Evolutionary conservation across 2,888 invertebrate genomes (phyloP).

Genomic region (Pristionchus arcanus): DNA sequence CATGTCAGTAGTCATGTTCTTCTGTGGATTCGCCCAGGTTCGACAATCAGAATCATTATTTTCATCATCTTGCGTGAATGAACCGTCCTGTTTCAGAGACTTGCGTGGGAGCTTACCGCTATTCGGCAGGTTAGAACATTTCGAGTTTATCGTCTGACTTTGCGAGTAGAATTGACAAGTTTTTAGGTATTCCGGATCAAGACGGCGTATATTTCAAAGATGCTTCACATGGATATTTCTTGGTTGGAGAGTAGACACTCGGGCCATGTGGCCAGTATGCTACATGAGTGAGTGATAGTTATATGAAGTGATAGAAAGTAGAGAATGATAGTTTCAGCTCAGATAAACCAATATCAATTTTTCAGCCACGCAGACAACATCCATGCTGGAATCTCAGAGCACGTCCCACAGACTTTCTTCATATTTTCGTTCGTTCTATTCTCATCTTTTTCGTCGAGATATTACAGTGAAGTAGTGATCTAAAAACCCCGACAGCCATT

Average conservation of each 20-base stretch:
- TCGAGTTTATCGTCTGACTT: background rate
- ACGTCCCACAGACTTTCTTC: conserved; percentile 71
- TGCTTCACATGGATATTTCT: conserved; percentile 77
- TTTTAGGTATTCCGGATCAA: conserved; percentile 71
- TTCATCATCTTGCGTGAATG: background rate
- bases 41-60: background rate
- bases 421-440: conserved; percentile 56
- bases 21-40: conserved; percentile 57
- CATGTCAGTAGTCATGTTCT: conserved; percentile 49
- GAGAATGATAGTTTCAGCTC: background rate
- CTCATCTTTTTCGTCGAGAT: background rate
- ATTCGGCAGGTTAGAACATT: conserved; percentile 69
- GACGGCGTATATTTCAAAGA: conserved; percentile 75
- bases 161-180: no score
- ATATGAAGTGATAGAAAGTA: no score
- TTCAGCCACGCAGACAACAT: conserved; percentile 76
- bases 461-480: background rate
- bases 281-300: conserved; percentile 73
- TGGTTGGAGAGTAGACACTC: conserved; percentile 77
- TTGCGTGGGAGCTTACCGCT: conserved; percentile 76
- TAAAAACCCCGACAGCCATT: background rate
- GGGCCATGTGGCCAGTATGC: conserved; percentile 76
- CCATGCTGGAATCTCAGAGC: conserved; percentile 78
- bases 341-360: background rate
- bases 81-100: conserved; percentile 62